These are phyloP conservation scores for Paradoxurus hermaphroditus DNA, from an alignment of 2,113 vertebrate species.

Conservation along the genomic window DNA sequence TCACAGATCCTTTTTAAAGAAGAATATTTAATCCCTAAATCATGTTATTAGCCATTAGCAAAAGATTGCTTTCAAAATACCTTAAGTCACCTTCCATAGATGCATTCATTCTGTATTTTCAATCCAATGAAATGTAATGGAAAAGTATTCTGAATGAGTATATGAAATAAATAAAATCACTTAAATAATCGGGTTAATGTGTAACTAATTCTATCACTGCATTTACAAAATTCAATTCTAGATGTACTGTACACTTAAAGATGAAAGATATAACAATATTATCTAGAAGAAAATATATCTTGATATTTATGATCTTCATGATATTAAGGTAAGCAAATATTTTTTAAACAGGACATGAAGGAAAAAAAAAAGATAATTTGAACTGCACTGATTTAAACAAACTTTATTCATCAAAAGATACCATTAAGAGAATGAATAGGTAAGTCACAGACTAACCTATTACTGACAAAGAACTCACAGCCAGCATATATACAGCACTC, in stretches of 20 bases:
- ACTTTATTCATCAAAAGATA: background rate
- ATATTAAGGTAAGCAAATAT: background rate
- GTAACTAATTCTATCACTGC: background rate
- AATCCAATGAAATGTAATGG: background rate
- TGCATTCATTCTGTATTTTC: background rate
- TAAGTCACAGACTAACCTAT: background rate
- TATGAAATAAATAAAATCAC: background rate
- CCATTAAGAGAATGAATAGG: background rate
- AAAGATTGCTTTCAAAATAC: conserved; percentile 52
- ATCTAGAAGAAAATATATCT: background rate
- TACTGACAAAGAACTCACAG: background rate
- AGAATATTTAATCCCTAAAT: background rate
- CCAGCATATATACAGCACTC: background rate
- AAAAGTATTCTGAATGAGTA: background rate
- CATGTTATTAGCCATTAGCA: conserved; percentile 52
- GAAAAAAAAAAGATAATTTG: background rate
- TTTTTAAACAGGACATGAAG: background rate
- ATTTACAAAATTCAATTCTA: background rate
- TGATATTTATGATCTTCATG: background rate
- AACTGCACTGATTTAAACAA: background rate
- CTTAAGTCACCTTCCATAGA: conserved; percentile 65
- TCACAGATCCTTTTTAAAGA: conserved; percentile 41
- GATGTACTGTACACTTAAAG: background rate
- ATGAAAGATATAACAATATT: background rate
- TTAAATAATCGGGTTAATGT: background rate